Base-by-base conservation (phyloP, 2,113 vertebrate species). In the Tupaia tana region DNA sequence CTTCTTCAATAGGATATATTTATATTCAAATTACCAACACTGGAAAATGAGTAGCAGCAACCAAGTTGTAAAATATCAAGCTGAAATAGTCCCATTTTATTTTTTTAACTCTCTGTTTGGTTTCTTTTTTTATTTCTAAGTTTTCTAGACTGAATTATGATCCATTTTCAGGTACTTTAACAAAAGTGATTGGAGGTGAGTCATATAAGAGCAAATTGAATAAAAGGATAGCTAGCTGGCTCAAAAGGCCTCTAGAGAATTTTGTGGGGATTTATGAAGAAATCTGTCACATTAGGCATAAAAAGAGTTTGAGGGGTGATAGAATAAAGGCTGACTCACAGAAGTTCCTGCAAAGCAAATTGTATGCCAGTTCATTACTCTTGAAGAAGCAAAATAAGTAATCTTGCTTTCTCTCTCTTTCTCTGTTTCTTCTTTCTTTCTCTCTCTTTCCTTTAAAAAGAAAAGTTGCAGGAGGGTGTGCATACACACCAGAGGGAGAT, bases 121-220 rank as follows among this genome's bases (percentile, higher is more conserved):
- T 58, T 89, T 9, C 52, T 89, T 16, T 95, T 96, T 93, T 90
- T 66, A 59, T 88, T 92, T 92, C 25, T 74, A 88, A 77, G 93
- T 63, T 86, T 90, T 64, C 16, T 87, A 82, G 90, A 88, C 89
- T 95, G 69, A 96, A 90, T 95, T 95, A 58, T 73, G 22, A 86
- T 93, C 25, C 69, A 1, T 95, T 94, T 90, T 91, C 43, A 83
- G n/a, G 56, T 74, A 61, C 58, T 77, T 12, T 54, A 25, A 74
- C 43, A 24, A 95, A 89, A 70, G 6, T 94, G 71, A 56, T 84
- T 89, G 61, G 85, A 90, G 54, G 85, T 92, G 63, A 93, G 54
- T 83, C 63, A 66, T 54, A 14, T n/a, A 63, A 91, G 9, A 95
- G 59, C 20, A 66, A 89, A 88, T 66, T 52, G 79, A 91, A 29